Conservation (phyloP, 2,113 vertebrate genomes). For the Epinephelus lanceolatus region DNA sequence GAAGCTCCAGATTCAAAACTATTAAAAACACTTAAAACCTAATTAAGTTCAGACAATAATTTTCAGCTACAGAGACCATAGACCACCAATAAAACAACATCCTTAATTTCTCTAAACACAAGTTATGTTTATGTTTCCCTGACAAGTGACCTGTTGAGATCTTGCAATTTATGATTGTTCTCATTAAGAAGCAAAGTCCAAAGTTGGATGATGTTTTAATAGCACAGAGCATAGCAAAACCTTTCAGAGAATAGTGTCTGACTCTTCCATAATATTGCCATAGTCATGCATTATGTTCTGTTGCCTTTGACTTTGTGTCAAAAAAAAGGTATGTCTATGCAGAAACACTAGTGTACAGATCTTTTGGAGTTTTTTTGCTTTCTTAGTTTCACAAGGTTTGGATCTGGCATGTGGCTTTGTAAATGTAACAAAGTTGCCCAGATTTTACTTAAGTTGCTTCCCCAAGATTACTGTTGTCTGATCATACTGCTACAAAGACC, state of each 20-base stretch:
- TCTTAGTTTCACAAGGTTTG: neutral
- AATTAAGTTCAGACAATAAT: slow-evolving; percentile 5
- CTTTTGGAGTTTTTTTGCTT: no score
- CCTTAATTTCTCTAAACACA: neutral
- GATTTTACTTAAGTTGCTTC: neutral
- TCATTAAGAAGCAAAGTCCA: neutral
- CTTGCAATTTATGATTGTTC: neutral
- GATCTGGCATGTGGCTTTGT: neutral
- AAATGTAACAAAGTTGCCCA: neutral
- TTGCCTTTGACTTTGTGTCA: no score
- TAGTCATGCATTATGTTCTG: no score
- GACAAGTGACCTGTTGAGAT: neutral
- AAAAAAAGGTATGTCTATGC: no score
- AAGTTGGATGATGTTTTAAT: neutral
- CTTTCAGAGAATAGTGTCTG: neutral
- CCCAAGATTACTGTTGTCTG: neutral
- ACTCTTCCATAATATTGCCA: no score
- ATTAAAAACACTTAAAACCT: neutral
- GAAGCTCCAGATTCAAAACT: slow-evolving; percentile 23
- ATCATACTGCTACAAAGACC: neutral
- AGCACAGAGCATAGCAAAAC: neutral
- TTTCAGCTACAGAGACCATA: neutral
- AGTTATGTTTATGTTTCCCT: neutral
- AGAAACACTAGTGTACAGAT: no score
- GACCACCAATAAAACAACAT: neutral